A percentile compares a stretch with the other conserved stretches of the same genome.
Evolutionary conservation across 2,888 invertebrate genomes (phyloP).

Genomic region (Oxystoma pomonae): DNA sequence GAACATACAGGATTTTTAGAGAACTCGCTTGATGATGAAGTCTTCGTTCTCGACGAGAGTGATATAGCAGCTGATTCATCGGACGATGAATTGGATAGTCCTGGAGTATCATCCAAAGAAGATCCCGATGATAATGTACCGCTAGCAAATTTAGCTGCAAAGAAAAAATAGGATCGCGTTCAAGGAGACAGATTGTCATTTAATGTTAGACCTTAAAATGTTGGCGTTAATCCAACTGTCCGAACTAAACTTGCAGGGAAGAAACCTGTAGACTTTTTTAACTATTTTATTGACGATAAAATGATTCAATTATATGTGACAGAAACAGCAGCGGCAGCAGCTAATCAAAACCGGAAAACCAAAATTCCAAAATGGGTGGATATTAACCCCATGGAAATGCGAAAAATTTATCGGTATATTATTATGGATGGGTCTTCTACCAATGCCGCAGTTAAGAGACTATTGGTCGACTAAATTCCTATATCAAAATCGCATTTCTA

Average conservation of each 20-base stretch:
- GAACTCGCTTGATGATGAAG: too few species aligned
- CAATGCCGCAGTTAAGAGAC: conserved; percentile 4
- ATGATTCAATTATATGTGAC: conserved; percentile 16
- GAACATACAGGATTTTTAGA: too few species aligned
- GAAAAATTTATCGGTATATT: conserved; percentile 9
- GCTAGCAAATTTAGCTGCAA: conserved; percentile 6
- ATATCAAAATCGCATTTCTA: conserved; percentile 18
- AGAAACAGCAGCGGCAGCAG: conserved; percentile 11
- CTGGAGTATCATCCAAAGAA: too few species aligned
- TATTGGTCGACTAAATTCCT: conserved; percentile 7
- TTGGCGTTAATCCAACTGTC: conserved; percentile 11
- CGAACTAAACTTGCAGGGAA: conserved; percentile 2
- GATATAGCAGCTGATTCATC: too few species aligned
- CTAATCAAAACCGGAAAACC: neutral
- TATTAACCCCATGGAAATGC: conserved; percentile 10
- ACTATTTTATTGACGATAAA: conserved; percentile 16
- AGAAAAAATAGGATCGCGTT: conserved; percentile 13
- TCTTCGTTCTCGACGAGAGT: too few species aligned
- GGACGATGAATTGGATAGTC: too few species aligned
- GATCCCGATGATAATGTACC: conserved; percentile 13
- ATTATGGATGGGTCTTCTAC: conserved; percentile 10
- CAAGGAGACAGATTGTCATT: conserved; percentile 13
- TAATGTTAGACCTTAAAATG: conserved; percentile 1
- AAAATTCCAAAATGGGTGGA: conserved; percentile 6
- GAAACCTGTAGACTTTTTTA: conserved; percentile 13